These are phyloP conservation scores for Xylota sylvarum DNA, from an alignment of 2,888 invertebrate genomes.

Conservation along the genomic window DNA sequence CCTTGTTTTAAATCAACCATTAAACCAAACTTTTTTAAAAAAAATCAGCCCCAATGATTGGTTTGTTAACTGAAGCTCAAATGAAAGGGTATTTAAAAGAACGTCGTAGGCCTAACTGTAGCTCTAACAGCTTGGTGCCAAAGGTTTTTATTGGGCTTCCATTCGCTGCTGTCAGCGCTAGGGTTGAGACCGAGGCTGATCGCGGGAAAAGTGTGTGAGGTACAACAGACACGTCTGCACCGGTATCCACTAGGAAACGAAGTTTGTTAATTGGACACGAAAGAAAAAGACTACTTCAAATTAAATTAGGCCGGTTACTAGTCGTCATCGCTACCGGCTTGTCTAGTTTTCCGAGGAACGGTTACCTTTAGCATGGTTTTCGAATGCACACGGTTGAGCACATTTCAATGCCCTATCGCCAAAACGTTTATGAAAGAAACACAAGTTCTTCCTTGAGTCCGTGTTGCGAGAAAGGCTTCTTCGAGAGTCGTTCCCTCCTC, in stretches of 20 bases:
- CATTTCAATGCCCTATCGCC: no score
- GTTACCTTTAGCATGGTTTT: no score
- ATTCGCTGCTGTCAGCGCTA: not conserved
- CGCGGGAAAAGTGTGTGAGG: slow-evolving; percentile 1
- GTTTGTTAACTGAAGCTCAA: not conserved
- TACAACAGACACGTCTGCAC: slow-evolving; percentile 6
- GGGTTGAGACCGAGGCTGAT: not conserved
- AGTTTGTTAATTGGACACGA: not conserved
- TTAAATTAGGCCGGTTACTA: not conserved
- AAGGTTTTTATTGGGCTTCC: slow-evolving; percentile 1
- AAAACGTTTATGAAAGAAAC: no score
- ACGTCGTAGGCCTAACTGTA: no score
- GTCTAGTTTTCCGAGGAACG: slow-evolving; percentile 3
- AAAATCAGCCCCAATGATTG: slow-evolving; percentile 3
- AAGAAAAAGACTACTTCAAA: slow-evolving; percentile 14
- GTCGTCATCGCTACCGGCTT: no score
- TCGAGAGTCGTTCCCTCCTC: no score
- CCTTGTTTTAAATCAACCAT: not conserved
- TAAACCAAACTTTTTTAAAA: not conserved
- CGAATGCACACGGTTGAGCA: no score
- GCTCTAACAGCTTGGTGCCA: slow-evolving; percentile 6
- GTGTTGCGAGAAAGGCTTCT: no score
- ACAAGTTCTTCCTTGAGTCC: no score
- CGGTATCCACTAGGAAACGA: slow-evolving; percentile 6
- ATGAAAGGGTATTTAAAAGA: not conserved